Evolutionary conservation across 64 coral and sea anemone species (phyloP).

Genomic region (Stichodactyla mertensii): DNA sequence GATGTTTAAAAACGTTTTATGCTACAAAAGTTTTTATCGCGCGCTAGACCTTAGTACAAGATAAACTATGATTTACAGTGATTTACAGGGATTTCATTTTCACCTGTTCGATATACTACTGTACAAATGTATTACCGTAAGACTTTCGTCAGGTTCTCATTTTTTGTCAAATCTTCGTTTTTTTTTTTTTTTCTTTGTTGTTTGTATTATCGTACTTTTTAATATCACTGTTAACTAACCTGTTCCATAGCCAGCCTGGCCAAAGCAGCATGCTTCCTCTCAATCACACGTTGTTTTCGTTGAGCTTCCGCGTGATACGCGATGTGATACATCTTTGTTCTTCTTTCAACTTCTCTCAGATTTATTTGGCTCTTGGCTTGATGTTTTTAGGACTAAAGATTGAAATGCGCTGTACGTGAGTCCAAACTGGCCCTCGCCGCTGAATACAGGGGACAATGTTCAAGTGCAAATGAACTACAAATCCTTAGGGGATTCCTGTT

Average conservation of each 20-base stretch:
- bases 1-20: too few species aligned
- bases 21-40: too few species aligned
- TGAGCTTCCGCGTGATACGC: conserved; percentile 68
- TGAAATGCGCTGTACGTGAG: neutral
- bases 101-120: too few species aligned
- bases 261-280: conserved; percentile 49
- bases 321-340: neutral
- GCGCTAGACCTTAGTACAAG: too few species aligned
- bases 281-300: conserved; percentile 51
- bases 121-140: too few species aligned
- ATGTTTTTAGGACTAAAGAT: neutral
- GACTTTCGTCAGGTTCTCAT: too few species aligned
- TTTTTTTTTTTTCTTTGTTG: neutral
- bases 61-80: too few species aligned
- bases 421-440: neutral
- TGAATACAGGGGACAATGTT: neutral
- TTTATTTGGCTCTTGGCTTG: neutral
- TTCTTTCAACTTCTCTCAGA: neutral
- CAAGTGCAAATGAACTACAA: neutral
- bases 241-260: neutral
- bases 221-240: conserved; percentile 24
- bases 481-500: neutral
- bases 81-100: too few species aligned
- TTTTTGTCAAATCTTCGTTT: too few species aligned
- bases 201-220: neutral